Evolutionary conservation across 2,888 invertebrate species (phyloP), one percentile per base, ranked within the genome.

Genomic region (Brachynemurus nebulosus): DNA sequence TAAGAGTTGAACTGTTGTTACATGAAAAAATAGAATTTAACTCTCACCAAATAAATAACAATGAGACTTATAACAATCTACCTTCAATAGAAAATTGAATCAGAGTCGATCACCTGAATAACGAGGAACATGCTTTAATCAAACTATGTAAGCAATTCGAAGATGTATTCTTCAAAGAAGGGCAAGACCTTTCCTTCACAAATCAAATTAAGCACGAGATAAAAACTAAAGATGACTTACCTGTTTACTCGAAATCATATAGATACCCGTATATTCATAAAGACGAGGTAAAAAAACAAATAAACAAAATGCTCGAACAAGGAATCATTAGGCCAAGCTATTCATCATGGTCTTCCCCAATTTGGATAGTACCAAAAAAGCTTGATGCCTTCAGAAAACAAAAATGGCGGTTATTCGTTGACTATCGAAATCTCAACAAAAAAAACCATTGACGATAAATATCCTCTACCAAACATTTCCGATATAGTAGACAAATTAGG

Each of bases 251-350:
- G 9, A 55, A 49, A 46, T 44, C 54, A 1, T 54, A 54, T 38
- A 48, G 58, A 40, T 50, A 51, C 19, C 54, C 58, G 1, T 52
- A 52, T 0, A 23, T 47, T 17, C 48, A 55, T 38, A 48, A 51
- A 14, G 36, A 52, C 1, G 59, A 58, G 53, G 54, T 59, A 14
- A 47, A 55, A 20, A 52, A 38, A 12, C 57, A 61, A 49, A 54
- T 57, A 20, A 42, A 54, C 7, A 51, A 56, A 46, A 12, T 60
- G 43, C 44, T 59, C 49, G 39, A 53, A 3, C 48, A 60, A 37
- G 54, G 55, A 20, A 55, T 62, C 4, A 60, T n/a, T 62, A 59
- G 0, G 61, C 57, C n/a, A n/a, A n/a, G n/a, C n/a, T n/a, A n/a
- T n/a, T n/a, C n/a, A n/a, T n/a, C n/a, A n/a, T n/a, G n/a, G n/a